phyloP scores from a whole-genome alignment of 2,888 invertebrate species.

The Hyposoter dolosus region DNA sequence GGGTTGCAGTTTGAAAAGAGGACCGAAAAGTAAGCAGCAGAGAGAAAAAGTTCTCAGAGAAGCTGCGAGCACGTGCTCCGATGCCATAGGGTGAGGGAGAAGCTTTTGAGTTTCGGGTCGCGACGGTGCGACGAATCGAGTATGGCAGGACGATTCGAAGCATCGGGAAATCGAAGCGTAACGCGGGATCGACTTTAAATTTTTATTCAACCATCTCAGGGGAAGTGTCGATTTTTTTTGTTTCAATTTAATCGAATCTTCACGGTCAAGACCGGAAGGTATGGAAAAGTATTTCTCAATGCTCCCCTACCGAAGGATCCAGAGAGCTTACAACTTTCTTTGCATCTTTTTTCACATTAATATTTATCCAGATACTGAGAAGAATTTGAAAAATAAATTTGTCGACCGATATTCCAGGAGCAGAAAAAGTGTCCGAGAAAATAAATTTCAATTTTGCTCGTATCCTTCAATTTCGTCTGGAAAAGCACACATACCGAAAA shows the following conservation, averaged over 20 bases:
- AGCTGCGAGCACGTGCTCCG: no score
- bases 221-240: not conserved
- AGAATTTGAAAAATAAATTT: not conserved
- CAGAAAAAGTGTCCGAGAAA: not conserved
- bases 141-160: conserved; percentile 14
- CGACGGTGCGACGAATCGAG: conserved; percentile 23
- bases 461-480: not conserved
- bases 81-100: not conserved
- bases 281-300: not conserved
- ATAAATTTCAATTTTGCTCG: not conserved
- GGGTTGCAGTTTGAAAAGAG: conserved; percentile 29
- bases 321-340: not conserved
- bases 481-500: not conserved
- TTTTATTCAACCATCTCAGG: not conserved
- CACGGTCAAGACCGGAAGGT: not conserved
- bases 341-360: not conserved
- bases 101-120: conserved; percentile 50
- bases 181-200: no score
- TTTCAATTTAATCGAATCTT: not conserved
- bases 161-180: not conserved
- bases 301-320: not conserved
- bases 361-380: not conserved
- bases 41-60: not conserved
- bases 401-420: not conserved
- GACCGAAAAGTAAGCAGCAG: not conserved